Evolutionary conservation across 2,113 vertebrate species (phyloP).

Genomic region (Tringa solitaria): DNA sequence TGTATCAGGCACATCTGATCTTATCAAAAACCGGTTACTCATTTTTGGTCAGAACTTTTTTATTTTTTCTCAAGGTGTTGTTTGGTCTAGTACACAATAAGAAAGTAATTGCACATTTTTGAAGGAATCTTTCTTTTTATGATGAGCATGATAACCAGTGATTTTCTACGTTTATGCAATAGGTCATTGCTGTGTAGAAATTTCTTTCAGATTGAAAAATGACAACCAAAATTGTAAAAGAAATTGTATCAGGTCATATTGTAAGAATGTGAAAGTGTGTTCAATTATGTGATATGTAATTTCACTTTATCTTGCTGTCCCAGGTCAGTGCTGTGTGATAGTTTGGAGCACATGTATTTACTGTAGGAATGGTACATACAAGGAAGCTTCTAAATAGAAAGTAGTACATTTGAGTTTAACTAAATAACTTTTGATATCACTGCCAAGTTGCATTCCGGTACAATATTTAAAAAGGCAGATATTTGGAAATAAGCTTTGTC

Average conservation of each 20-base stretch:
- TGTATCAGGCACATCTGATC: not conserved
- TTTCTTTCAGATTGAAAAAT: not conserved
- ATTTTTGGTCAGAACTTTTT: not conserved
- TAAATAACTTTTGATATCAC: not conserved
- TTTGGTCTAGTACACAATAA: not conserved
- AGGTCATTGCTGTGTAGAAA: not conserved
- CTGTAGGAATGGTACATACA: not conserved
- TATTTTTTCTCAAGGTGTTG: not conserved
- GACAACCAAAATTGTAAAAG: not conserved
- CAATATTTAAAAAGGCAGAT: not conserved
- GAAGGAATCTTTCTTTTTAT: not conserved
- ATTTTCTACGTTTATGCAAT: fast-evolving
- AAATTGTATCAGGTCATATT: not conserved
- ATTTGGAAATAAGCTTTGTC: not conserved
- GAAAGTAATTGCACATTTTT: not conserved
- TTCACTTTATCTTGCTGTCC: not conserved
- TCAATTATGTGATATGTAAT: not conserved
- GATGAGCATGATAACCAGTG: not conserved
- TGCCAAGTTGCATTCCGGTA: not conserved
- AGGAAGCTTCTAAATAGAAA: not conserved
- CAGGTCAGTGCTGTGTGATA: not conserved
- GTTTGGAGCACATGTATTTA: not conserved
- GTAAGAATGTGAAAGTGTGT: not conserved
- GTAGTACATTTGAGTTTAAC: not conserved
- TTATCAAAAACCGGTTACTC: not conserved